phyloP scores from a whole-genome alignment of 2,113 vertebrate genomes.

The Charina bottae region DNA sequence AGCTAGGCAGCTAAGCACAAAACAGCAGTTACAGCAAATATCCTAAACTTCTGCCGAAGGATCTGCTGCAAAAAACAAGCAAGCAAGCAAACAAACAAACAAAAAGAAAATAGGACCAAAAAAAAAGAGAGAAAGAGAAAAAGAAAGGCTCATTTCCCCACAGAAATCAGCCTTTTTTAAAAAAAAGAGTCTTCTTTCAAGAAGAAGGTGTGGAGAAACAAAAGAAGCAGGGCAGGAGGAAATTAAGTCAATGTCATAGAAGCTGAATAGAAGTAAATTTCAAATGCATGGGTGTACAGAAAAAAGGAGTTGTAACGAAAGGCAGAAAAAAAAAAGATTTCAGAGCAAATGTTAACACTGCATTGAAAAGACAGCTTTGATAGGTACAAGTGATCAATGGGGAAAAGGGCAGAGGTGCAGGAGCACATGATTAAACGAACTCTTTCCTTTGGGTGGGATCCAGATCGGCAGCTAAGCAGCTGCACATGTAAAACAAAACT shows the following conservation, averaged over 20 bases:
- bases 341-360: slow-evolving; percentile 1
- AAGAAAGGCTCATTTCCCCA: neutral
- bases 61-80: no score
- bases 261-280: slow-evolving; percentile 31
- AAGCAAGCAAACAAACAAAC: neutral
- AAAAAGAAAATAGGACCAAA: no score
- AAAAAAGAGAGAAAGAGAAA: neutral
- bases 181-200: slow-evolving; percentile 9
- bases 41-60: neutral
- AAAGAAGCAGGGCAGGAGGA: neutral
- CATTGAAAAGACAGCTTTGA: slow-evolving; percentile 46
- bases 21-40: neutral
- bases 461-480: slow-evolving; percentile 53
- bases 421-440: slow-evolving; percentile 35
- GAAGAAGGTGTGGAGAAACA: slow-evolving; percentile 5
- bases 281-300: slow-evolving; percentile 8
- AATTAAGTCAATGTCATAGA: slow-evolving; percentile 22
- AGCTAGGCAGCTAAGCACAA: neutral
- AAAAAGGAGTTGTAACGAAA: slow-evolving; percentile 24
- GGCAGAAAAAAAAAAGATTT: neutral
- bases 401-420: slow-evolving; percentile 5
- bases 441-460: slow-evolving; percentile 43
- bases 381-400: slow-evolving; percentile 36
- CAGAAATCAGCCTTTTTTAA: neutral
- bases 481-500: slow-evolving; percentile 53